A percentile compares a stretch with the other conserved stretches of the same genome.
Conservation (phyloP, 2,113 vertebrate genomes). For the Seriola dumerili region DNA sequence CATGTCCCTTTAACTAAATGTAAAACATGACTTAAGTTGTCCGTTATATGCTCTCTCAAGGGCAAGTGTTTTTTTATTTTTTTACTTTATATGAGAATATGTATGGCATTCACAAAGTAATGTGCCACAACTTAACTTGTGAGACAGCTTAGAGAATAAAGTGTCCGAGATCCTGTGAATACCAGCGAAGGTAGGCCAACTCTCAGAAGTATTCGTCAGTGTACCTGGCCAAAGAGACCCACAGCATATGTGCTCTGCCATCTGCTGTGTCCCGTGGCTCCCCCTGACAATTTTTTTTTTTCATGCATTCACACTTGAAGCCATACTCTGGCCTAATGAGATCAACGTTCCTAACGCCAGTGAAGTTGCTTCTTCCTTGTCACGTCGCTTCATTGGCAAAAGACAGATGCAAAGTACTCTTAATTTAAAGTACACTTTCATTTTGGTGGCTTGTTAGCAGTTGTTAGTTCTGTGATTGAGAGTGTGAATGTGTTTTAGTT, state of each 20-base stretch:
- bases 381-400: slow-evolving; percentile 7
- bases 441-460: background rate
- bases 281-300: slow-evolving; percentile 70
- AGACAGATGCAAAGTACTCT: background rate
- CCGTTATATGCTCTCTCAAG: background rate
- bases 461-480: background rate
- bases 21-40: background rate
- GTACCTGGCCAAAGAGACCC: slow-evolving; percentile 74
- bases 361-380: slow-evolving; percentile 23
- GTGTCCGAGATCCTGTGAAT: slow-evolving; percentile 23
- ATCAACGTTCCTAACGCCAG: slow-evolving; percentile 47
- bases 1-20: no score
- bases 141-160: slow-evolving; percentile 22
- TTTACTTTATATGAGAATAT: background rate
- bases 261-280: slow-evolving; percentile 73
- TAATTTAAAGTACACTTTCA: background rate
- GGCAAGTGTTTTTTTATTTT: background rate
- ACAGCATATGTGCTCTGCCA: slow-evolving; percentile 77
- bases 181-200: slow-evolving; percentile 73
- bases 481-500: background rate
- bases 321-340: slow-evolving; percentile 50
- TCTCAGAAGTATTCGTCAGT: slow-evolving; percentile 78
- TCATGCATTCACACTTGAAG: slow-evolving; percentile 61
- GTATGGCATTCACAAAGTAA: slow-evolving; percentile 10
- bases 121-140: background rate